These are phyloP conservation scores for Sphaerodactylus townsendi DNA, from an alignment of 2,113 vertebrate species.

Conservation along the genomic window DNA sequence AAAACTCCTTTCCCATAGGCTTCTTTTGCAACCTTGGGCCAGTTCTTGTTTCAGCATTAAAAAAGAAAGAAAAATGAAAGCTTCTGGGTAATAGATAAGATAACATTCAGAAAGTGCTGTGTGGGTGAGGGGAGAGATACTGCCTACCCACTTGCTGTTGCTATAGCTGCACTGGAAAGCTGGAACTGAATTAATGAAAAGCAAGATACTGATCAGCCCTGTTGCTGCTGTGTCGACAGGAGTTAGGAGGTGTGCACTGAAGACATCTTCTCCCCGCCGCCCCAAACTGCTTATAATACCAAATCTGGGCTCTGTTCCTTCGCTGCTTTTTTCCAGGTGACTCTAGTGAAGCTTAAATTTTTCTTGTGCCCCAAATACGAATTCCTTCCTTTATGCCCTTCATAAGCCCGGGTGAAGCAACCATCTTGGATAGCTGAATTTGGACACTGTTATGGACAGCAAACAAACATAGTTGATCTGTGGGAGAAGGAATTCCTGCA, in stretches of 20 bases:
- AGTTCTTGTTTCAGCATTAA: not conserved
- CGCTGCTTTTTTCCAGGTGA: not conserved
- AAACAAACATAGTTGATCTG: not conserved
- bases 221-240: not conserved
- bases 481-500: too few relatives aligned
- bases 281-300: not conserved
- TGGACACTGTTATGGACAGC: not conserved
- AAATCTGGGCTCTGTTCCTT: not conserved
- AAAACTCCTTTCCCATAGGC: not conserved
- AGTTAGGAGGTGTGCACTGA: not conserved
- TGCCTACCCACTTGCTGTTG: not conserved
- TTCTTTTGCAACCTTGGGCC: not conserved
- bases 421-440: not conserved
- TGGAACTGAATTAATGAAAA: not conserved
- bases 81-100: not conserved
- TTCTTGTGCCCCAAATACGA: not conserved
- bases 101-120: not conserved
- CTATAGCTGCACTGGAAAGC: not conserved
- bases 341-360: not conserved
- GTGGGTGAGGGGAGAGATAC: not conserved
- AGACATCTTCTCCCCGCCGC: not conserved
- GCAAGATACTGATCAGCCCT: not conserved
- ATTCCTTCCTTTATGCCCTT: not conserved
- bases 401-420: not conserved
- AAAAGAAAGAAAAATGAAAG: not conserved